Evolutionary conservation across 30 jellyfish, hydroid and myxozoan genomes (phyloP).

Genomic region (Turritopsis rubra): DNA sequence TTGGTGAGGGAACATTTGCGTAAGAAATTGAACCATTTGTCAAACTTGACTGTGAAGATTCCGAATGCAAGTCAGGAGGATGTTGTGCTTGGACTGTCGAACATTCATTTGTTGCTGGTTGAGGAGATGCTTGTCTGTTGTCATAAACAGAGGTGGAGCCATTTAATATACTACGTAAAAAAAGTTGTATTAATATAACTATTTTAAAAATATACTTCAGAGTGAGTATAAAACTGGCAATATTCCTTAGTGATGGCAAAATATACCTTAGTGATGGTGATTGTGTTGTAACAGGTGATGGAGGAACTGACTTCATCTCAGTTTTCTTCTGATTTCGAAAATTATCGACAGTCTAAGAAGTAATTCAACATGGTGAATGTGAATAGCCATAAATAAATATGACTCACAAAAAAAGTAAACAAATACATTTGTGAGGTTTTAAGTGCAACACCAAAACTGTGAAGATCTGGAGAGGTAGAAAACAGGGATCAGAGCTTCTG

Average conservation of each 20-base stretch:
- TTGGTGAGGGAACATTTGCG: slow-evolving; percentile 17
- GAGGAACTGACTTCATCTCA: slow-evolving; percentile 28
- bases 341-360: slow-evolving; percentile 31
- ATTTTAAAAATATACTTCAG: background rate
- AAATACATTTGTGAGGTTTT: too few species aligned
- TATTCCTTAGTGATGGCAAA: background rate
- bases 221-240: background rate
- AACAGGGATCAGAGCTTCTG: too few species aligned
- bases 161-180: background rate
- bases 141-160: background rate
- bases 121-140: slow-evolving; percentile 1
- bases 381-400: background rate
- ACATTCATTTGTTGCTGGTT: background rate
- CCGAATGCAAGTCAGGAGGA: slow-evolving; percentile 20
- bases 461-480: too few species aligned
- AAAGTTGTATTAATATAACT: background rate
- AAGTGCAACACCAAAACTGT: too few species aligned
- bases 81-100: background rate
- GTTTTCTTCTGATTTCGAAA: slow-evolving; percentile 35
- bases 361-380: background rate
- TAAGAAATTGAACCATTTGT: slow-evolving; percentile 2
- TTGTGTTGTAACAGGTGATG: background rate
- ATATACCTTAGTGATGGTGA: background rate
- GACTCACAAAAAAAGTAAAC: background rate
- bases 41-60: slow-evolving; percentile 4